Conservation (phyloP, 2,113 vertebrate genomes). For the Trachemys scripta region DNA sequence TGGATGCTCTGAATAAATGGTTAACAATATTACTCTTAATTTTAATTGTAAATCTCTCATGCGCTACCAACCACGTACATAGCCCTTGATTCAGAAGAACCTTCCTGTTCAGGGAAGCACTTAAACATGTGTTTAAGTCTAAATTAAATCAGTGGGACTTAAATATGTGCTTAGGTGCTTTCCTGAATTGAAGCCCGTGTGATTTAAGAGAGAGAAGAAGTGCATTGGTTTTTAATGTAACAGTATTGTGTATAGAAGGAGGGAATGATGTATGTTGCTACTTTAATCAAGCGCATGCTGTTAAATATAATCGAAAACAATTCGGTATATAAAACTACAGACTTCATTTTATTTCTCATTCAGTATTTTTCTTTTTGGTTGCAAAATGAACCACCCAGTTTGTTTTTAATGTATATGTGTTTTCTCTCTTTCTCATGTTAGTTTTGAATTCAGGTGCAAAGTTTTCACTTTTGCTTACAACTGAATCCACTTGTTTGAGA, state of each 20-base stretch:
- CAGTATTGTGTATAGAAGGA: not conserved
- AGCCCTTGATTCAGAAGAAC: not conserved
- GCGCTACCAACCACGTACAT: not conserved
- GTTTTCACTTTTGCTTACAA: rapidly evolving
- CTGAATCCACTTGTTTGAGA: rapidly evolving
- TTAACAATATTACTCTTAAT: not conserved
- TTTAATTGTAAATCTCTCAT: not conserved
- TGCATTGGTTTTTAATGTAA: not conserved
- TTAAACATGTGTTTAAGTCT: rapidly evolving
- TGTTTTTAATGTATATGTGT: not conserved
- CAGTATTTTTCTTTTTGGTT: not conserved
- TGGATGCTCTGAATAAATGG: rapidly evolving
- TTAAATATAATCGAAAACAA: not conserved
- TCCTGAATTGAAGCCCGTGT: not conserved
- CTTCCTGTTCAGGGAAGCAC: not conserved
- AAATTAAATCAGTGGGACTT: not conserved
- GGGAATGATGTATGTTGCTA: not conserved
- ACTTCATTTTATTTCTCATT: not conserved
- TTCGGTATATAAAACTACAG: not conserved
- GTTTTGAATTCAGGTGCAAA: not conserved
- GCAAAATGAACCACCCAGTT: not conserved
- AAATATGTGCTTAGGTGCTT: rapidly evolving
- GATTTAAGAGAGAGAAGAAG: not conserved
- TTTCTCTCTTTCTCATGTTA: not conserved
- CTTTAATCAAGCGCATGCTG: not conserved